Conservation (phyloP, 2,888 invertebrate genomes). For the Ochropacha duplaris region DNA sequence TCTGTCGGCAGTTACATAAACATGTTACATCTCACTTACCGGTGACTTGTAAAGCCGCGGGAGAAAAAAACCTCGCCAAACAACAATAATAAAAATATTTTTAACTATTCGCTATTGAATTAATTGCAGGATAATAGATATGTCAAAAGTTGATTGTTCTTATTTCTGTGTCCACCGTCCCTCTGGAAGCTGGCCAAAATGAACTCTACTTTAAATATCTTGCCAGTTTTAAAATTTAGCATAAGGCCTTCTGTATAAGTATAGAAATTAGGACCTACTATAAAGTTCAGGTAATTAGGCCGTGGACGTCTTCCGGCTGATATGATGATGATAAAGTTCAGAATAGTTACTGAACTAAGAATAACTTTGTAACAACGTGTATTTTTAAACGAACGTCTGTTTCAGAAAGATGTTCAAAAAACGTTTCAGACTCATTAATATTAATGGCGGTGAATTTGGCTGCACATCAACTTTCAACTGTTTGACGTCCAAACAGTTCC, state of each 20-base stretch:
- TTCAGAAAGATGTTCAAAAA: not conserved
- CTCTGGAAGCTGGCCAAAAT: constrained; percentile 46
- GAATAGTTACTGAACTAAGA: too few relatives aligned
- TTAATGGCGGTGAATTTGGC: not conserved
- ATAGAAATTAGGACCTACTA: too few relatives aligned
- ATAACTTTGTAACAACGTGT: not conserved
- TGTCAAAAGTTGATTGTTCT: constrained; percentile 44
- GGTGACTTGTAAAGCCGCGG: too few relatives aligned
- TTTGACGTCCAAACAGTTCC: not conserved
- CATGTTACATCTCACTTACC: not conserved
- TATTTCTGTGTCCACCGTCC: constrained; percentile 29
- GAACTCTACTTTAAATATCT: constrained; percentile 41
- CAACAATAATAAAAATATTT: too few relatives aligned
- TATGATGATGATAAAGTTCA: too few relatives aligned
- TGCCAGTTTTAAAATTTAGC: constrained; percentile 43
- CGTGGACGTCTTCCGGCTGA: too few relatives aligned
- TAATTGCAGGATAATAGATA: constrained; percentile 29
- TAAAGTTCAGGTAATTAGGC: too few relatives aligned
- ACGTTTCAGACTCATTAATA: not conserved
- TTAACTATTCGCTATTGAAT: too few relatives aligned
- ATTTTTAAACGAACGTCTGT: not conserved
- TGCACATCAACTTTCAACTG: not conserved
- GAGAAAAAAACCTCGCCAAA: too few relatives aligned
- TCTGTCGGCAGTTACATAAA: not conserved
- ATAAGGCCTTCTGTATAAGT: constrained; percentile 19